Conservation (phyloP, 2,113 vertebrate species). For the Sylvietta virens region DNA sequence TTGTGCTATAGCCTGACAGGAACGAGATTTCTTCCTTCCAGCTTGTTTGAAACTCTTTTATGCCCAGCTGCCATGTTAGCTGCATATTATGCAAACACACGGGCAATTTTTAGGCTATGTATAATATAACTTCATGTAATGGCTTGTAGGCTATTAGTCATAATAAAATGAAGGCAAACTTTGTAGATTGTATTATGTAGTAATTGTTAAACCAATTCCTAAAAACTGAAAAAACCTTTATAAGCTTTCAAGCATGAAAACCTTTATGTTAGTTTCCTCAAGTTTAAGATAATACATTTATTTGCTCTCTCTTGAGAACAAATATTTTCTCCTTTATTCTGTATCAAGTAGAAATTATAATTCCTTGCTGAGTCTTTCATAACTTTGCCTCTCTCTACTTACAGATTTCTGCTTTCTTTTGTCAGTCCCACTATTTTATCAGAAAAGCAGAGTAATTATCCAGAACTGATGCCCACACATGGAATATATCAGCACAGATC, state of each 20-base stretch:
- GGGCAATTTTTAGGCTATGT: background rate
- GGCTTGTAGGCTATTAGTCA: background rate
- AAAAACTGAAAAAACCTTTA: background rate
- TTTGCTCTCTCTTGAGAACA: background rate
- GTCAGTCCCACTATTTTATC: background rate
- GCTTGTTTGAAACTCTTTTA: background rate
- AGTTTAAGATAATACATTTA: background rate
- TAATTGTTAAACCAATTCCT: background rate
- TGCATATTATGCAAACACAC: background rate
- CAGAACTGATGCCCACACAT: slow-evolving; percentile 1
- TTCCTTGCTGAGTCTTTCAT: background rate
- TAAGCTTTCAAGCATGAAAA: background rate
- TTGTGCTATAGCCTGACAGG: background rate
- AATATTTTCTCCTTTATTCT: background rate
- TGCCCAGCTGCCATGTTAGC: background rate
- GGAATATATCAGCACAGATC: background rate
- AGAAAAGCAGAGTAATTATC: slow-evolving; percentile 20
- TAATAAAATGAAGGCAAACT: background rate
- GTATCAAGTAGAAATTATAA: background rate
- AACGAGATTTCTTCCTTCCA: background rate
- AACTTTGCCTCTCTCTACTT: background rate
- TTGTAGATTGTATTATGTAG: background rate
- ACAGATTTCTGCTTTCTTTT: background rate
- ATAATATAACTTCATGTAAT: background rate
- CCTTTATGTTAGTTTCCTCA: background rate